These are phyloP conservation scores for Strix uralensis DNA, from an alignment of 2,113 vertebrate genomes.

Conservation along the genomic window DNA sequence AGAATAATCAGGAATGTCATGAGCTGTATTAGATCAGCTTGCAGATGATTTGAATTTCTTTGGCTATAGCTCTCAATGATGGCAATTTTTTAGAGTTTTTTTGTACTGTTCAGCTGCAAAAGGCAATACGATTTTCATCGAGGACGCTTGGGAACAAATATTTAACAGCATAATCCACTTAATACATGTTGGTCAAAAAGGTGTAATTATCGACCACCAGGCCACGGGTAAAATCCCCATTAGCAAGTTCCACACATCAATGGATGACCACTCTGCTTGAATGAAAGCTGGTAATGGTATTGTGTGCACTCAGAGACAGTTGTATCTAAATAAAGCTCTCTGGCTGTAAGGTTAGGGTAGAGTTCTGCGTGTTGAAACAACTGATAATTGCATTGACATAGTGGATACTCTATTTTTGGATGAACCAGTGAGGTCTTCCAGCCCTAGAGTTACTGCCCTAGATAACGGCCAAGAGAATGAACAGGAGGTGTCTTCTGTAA, in stretches of 20 bases:
- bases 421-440: constrained; percentile 7
- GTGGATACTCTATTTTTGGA: constrained; percentile 41
- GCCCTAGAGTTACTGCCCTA: background rate
- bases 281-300: constrained; percentile 10
- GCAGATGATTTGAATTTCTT: background rate
- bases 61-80: background rate
- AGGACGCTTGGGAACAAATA: background rate
- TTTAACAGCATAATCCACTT: background rate
- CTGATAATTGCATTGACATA: constrained; percentile 19
- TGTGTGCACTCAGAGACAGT: background rate
- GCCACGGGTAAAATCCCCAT: background rate
- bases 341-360: background rate
- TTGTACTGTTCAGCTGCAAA: background rate
- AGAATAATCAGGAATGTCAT: background rate
- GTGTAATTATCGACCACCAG: background rate
- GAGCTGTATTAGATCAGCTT: background rate
- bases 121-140: background rate
- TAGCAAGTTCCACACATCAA: constrained; percentile 56
- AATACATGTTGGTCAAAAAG: background rate
- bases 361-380: background rate
- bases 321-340: background rate
- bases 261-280: background rate
- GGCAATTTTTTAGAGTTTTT: background rate
- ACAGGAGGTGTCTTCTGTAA: background rate
- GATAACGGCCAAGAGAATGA: background rate